These are phyloP conservation scores for Chelon auratus DNA, from an alignment of 2,797 vertebrate genomes.

Conservation along the genomic window DNA sequence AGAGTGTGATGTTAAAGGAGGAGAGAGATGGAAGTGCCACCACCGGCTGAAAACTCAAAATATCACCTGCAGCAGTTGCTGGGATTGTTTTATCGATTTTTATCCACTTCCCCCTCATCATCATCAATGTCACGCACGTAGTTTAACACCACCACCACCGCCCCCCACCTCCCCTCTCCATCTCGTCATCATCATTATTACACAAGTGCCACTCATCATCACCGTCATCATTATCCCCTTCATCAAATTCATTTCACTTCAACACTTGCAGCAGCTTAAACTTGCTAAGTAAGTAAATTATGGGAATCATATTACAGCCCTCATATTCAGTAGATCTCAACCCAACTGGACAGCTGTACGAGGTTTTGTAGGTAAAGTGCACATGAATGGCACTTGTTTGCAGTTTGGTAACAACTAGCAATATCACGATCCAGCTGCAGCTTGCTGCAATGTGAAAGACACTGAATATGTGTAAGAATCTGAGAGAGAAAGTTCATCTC, in stretches of 20 bases:
- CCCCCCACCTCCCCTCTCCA: background rate
- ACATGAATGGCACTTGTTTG: too few species aligned
- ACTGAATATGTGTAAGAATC: too few species aligned
- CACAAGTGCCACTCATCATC: slow-evolving; percentile 29
- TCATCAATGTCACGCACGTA: slow-evolving; percentile 48
- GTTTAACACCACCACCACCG: background rate
- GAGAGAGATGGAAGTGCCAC: slow-evolving; percentile 40
- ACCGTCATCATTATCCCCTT: slow-evolving; percentile 18
- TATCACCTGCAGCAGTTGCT: slow-evolving; percentile 51
- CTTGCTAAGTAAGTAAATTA: background rate
- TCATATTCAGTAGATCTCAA: background rate
- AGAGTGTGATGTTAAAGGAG: slow-evolving; percentile 55
- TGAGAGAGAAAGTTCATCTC: too few species aligned
- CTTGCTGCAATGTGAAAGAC: too few species aligned
- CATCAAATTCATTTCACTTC: slow-evolving; percentile 21
- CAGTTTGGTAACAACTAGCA: too few species aligned
- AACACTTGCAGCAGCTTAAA: slow-evolving; percentile 2
- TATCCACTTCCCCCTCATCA: slow-evolving; percentile 61
- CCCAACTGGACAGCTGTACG: background rate
- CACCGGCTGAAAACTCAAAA: slow-evolving; percentile 43
- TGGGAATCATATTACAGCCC: background rate
- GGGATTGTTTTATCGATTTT: slow-evolving; percentile 61
- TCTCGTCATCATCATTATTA: slow-evolving; percentile 32
- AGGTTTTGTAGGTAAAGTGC: background rate
- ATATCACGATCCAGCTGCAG: too few species aligned